Conservation (phyloP, 1,140 invertebrate species). For the Diachasma alloeum region DNA sequence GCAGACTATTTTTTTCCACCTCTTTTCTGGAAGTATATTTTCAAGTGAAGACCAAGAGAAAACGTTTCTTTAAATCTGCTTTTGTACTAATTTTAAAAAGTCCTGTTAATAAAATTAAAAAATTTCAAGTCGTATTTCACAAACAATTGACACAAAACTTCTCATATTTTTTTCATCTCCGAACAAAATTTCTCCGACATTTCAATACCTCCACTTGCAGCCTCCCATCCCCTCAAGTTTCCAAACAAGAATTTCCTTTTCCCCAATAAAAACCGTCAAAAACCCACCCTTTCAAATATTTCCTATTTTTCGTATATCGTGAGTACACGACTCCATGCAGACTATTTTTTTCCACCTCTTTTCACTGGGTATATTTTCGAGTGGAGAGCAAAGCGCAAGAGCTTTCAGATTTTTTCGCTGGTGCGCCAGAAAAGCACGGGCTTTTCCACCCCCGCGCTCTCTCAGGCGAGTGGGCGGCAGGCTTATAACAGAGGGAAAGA, state of each 20-base stretch:
- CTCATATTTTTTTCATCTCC: no score
- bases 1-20: not conserved
- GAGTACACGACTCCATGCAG: not conserved
- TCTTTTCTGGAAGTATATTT: not conserved
- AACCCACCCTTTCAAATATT: not conserved
- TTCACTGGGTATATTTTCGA: not conserved
- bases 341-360: not conserved
- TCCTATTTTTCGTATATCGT: not conserved
- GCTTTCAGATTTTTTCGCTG: conserved; percentile 16
- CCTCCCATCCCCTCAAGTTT: no score
- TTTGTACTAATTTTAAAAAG: no score
- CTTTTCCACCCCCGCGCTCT: not conserved
- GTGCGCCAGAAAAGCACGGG: not conserved
- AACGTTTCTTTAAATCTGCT: no score
- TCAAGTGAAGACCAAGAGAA: not conserved
- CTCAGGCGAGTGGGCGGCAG: conserved; percentile 3
- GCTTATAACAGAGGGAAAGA: conserved; percentile 5
- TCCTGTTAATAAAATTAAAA: no score
- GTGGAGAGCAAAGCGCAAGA: not conserved
- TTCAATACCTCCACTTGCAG: no score
- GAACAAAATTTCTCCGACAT: no score
- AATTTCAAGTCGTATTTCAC: no score
- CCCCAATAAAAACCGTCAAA: not conserved
- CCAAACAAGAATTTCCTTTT: no score
- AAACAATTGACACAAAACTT: no score